Percentiles rank a stretch among this genome's conserved stretches.
phyloP scores from a whole-genome alignment of 2,113 vertebrate species.

The Pelecanus crispus region DNA sequence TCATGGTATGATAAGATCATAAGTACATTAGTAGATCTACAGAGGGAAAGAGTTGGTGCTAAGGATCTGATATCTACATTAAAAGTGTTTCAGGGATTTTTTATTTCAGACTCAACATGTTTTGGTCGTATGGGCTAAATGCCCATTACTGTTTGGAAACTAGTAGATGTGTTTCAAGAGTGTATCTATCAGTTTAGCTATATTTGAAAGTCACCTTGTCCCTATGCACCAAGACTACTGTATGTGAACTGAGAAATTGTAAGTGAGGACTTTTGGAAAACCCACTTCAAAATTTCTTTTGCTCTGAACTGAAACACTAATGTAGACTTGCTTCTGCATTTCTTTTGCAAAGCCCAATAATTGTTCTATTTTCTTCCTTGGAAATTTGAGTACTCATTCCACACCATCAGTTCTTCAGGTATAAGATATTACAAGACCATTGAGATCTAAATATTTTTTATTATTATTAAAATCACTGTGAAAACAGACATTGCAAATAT shows the following conservation, averaged over 20 bases:
- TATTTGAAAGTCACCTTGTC: background rate
- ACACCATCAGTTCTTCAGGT: background rate
- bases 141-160: background rate
- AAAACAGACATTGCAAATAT: background rate
- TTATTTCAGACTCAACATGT: background rate
- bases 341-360: background rate
- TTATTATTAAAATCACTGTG: background rate
- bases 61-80: background rate
- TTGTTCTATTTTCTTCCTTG: background rate
- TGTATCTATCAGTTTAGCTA: background rate
- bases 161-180: background rate
- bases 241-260: background rate
- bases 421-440: background rate
- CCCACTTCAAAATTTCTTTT: background rate
- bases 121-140: background rate
- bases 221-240: background rate
- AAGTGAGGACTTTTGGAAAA: background rate
- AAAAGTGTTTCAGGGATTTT: background rate
- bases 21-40: background rate
- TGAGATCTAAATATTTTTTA: background rate
- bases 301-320: background rate
- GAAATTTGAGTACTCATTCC: background rate
- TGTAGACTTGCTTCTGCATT: background rate
- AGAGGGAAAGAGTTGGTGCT: background rate
- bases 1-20: accelerated